These are phyloP conservation scores for Neodiprion virginianus DNA, from an alignment of 1,140 invertebrate genomes.

Conservation along the genomic window DNA sequence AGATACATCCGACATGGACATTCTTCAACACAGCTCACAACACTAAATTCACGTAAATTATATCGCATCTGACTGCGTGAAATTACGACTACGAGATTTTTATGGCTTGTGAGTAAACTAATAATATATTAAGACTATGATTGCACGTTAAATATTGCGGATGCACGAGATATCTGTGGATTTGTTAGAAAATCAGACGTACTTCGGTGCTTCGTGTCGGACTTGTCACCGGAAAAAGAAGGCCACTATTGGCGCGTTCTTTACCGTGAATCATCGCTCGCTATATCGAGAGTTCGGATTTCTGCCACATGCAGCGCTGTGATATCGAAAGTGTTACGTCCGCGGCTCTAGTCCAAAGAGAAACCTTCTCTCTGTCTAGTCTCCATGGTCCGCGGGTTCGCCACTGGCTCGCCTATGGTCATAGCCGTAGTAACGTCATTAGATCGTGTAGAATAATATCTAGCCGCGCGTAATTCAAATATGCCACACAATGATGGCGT, in stretches of 20 bases:
- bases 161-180: conserved; percentile 17
- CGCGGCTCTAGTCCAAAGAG: conserved; percentile 18
- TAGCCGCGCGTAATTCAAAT: too few species aligned
- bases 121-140: not conserved
- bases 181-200: not conserved
- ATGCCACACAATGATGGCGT: too few species aligned
- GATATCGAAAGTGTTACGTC: conserved; percentile 16
- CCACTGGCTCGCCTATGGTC: too few species aligned
- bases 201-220: not conserved
- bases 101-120: not conserved
- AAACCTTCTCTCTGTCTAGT: conserved; percentile 17
- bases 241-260: not conserved
- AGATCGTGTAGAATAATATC: too few species aligned
- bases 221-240: conserved; percentile 10
- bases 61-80: not conserved
- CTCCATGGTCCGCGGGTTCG: too few species aligned
- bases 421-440: too few species aligned
- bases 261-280: not conserved
- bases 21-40: not conserved
- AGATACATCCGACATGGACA: not conserved
- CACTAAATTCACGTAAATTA: not conserved
- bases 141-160: conserved; percentile 6
- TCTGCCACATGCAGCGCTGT: conserved; percentile 9
- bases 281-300: conserved; percentile 12
- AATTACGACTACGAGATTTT: not conserved